Base-by-base conservation (phyloP, 2,888 invertebrate genomes). In the Ormyrus labotus region DNA sequence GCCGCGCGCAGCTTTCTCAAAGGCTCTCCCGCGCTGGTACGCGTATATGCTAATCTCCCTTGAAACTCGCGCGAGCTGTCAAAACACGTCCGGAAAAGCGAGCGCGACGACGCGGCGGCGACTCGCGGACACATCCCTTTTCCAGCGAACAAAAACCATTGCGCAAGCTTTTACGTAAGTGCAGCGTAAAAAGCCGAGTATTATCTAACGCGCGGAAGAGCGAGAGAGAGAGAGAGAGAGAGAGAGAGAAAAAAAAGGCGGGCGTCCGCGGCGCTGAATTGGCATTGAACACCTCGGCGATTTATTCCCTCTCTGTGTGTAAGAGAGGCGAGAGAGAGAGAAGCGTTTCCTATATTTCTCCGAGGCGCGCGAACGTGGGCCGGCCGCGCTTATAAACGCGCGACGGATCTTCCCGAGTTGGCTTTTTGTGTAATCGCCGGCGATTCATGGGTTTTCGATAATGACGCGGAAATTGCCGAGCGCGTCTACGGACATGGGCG, bases 391-490 rank as follows among this genome's bases (percentile, higher is more conserved):
- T 34, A 34, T 4, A 34, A 34, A 34, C 34, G 34, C 11, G 34
- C 34, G 51, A 13, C 8, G 0, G 19, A 6, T 6, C 48, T 57
- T 58, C 60, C 11, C 34, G 34, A 19, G 47, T 9, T 58, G 13
- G 11, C 11, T 53, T 68, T 75, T 68, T 68, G 60, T 75, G 64
- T 57, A 64, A 63, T 7, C 53, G 53, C 34, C 50, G 72, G 50
- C 60, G 53, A 78, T 78, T 72, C 60, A 78, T 67, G 51, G 78
- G 67, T 47, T 50, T 50, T 19, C 64, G 64, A 72, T 72, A 60
- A 50, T 53, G 34, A 57, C 48, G 63, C 64, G 57, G 45, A 55
- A 69, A 69, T 69, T 48, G 57, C 58, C 58, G 34, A 51, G 47
- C 7, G 45, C 34, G 9, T 10, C 50, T 50, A 57, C 6, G n/a